phyloP scores from a whole-genome alignment of 53 echinoderm and acorn worm genomes.

The Paelopatides confundens region DNA sequence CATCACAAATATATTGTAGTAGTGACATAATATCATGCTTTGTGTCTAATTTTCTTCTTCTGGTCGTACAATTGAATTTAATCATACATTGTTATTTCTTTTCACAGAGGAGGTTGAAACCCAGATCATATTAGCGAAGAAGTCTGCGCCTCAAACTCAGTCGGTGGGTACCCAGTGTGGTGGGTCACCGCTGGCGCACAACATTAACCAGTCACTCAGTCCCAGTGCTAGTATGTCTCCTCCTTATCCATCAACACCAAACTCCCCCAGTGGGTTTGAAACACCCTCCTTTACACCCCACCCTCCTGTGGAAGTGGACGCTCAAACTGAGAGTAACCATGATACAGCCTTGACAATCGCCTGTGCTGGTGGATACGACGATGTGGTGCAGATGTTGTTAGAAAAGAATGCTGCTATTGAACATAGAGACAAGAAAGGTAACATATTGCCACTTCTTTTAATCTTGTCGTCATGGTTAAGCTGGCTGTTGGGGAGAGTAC shows the following conservation, averaged over 20 bases:
- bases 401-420: constrained; percentile 92
- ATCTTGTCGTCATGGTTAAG: too few species aligned
- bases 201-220: constrained; percentile 45
- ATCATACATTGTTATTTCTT: too few species aligned
- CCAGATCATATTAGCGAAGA: constrained; percentile 70
- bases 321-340: constrained; percentile 99
- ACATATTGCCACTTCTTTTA: background rate
- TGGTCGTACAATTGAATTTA: too few species aligned
- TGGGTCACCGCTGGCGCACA: constrained; percentile 61
- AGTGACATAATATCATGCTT: too few species aligned
- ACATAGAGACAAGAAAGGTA: constrained; percentile 98
- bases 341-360: constrained; percentile 98
- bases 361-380: constrained; percentile 96
- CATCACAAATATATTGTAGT: too few species aligned
- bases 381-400: constrained; percentile 89
- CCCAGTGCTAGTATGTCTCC: constrained; percentile 73
- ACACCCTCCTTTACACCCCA: constrained; percentile 82
- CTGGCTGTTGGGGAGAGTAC: too few species aligned
- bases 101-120: constrained; percentile 14
- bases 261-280: constrained; percentile 77
- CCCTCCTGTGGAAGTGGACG: constrained; percentile 98
- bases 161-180: constrained; percentile 99
- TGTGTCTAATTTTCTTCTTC: too few species aligned
- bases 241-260: constrained; percentile 67
- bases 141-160: constrained; percentile 87